Base-by-base conservation (phyloP, 53 echinoderm and acorn worm genomes). In the Holothuria scabra region DNA sequence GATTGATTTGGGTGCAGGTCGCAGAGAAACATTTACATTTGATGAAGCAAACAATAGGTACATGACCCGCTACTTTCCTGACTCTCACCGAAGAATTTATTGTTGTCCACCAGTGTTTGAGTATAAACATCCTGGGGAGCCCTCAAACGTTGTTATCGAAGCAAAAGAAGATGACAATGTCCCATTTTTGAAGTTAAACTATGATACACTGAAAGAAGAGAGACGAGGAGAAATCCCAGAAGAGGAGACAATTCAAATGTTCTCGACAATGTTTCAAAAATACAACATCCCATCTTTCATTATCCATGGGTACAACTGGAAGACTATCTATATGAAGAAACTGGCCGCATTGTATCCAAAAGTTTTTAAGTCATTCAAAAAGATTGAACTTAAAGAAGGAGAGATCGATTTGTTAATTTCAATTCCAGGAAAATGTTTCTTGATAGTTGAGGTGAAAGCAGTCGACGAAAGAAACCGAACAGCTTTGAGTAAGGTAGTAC, bases 291-390 rank as follows among this genome's bases (percentile, higher is more conserved):
- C 30, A 4, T 12, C 78, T 24, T 78, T 78, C 19, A 11, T 78
- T 31, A 26, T 78, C 29, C 78, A 78, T 28, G 78, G 78, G 0
- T 78, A 78, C 30, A 78, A 78, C 32, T 78, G 78, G 78, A 78
- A 78, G 56, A 58, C 57, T 20, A 78, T 3, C 21, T 78, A 78
- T 16, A 52, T 78, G 49, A 78, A 20, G 56, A 78, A 78, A 18
- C 58, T 78, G 29, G 12, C n/a, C n/a, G 19, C 12, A 0, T 19
- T 78, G 5, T 0, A 41, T 41, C 10, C 29, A 16, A 32, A 32
- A 33, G 52, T 4, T 25, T 18, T 0, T 32, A 78, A 78, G 10
- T 56, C 78, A 24, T 78, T 78, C 78, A 30, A 31, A 13, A 78
- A 78, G 10, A 13, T 78, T 24, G 33, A 33, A 28, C 9, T 69